These are phyloP conservation scores for Toxotes chatareus DNA, from an alignment of 2,113 vertebrate genomes.

Conservation along the genomic window DNA sequence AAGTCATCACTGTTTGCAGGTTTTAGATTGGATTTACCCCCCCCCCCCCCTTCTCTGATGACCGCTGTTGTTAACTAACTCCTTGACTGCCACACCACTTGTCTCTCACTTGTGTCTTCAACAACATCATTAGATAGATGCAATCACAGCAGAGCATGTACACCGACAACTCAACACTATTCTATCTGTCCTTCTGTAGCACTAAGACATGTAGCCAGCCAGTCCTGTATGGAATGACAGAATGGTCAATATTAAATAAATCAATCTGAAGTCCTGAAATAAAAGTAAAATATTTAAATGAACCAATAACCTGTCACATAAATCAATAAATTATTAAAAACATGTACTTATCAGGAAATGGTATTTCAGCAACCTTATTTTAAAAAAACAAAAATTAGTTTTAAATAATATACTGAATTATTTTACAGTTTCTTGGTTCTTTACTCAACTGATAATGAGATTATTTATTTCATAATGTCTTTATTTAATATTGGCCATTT, in stretches of 20 bases:
- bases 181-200: conserved; percentile 3
- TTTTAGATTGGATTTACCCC: not conserved
- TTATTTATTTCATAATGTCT: not conserved
- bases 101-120: not conserved
- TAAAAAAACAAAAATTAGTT: not conserved
- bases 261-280: not conserved
- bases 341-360: not conserved
- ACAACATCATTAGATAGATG: not conserved
- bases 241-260: not conserved
- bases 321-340: conserved; percentile 8
- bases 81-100: not conserved
- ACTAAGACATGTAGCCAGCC: not conserved
- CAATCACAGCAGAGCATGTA: not conserved
- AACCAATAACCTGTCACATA: not conserved
- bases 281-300: not conserved
- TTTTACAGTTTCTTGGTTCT: not conserved
- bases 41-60: too few species aligned
- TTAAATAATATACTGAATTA: not conserved
- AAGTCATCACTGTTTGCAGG: not conserved
- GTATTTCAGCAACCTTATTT: not conserved
- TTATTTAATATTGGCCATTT: conserved; percentile 34
- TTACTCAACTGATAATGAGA: not conserved
- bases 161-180: not conserved
- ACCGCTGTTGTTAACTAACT: not conserved
- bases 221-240: not conserved